A percentile compares a stretch with the other conserved stretches of the same genome.
Evolutionary conservation across 2,113 vertebrate genomes (phyloP).

Genomic region (Hemicordylus capensis): DNA sequence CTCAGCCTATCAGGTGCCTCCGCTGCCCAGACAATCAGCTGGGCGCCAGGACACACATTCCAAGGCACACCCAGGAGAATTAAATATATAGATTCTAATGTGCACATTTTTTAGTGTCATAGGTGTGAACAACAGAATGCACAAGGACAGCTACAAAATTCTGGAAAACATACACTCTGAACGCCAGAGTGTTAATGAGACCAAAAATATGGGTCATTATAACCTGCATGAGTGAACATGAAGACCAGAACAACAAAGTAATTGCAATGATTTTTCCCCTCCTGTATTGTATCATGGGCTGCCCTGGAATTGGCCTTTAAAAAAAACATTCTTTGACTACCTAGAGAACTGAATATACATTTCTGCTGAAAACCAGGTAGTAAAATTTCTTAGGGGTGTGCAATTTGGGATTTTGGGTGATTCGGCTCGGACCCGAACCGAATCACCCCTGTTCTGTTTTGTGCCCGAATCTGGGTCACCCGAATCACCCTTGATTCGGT

Average conservation of each 20-base stretch:
- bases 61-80: no score
- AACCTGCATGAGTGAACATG: background rate
- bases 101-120: background rate
- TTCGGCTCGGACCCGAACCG: no score
- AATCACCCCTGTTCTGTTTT: no score
- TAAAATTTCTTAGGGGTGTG: background rate
- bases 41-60: no score
- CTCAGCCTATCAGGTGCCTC: no score
- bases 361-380: background rate
- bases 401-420: no score
- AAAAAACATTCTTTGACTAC: background rate
- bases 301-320: background rate
- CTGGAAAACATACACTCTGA: background rate
- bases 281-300: background rate
- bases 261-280: background rate
- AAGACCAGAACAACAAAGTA: background rate
- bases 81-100: no score
- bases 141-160: conserved; percentile 24
- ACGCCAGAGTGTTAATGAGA: background rate
- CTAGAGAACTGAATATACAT: background rate
- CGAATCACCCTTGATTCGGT: no score
- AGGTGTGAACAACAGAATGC: background rate
- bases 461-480: no score
- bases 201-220: conserved; percentile 3
- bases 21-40: no score